These are phyloP conservation scores for Chelonoidis abingdonii DNA, from an alignment of 2,113 vertebrate genomes.

Conservation along the genomic window DNA sequence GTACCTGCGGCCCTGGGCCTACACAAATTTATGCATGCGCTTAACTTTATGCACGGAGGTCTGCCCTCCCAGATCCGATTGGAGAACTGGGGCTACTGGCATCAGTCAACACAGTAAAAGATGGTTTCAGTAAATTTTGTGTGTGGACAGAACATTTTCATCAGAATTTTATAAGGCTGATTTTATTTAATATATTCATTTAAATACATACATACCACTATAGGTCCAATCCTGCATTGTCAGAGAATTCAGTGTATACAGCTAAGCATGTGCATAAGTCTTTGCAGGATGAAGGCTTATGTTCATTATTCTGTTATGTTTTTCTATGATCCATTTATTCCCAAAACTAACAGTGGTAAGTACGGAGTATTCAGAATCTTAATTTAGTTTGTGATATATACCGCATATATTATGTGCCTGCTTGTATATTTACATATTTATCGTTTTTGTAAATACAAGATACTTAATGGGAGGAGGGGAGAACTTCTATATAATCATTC, in stretches of 20 bases:
- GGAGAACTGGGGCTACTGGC: neutral
- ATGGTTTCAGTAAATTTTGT: neutral
- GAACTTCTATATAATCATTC: neutral
- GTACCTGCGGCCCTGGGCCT: neutral
- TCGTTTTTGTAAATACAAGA: neutral
- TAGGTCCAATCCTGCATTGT: neutral
- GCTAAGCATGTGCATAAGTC: neutral
- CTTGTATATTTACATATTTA: neutral
- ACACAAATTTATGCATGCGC: neutral
- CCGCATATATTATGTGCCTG: neutral
- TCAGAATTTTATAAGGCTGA: neutral
- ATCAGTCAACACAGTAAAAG: neutral
- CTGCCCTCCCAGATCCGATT: neutral
- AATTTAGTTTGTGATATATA: neutral
- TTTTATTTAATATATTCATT: constrained; percentile 2
- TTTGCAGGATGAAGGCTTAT: neutral
- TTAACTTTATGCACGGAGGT: neutral
- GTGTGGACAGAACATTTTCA: neutral
- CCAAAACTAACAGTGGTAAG: neutral
- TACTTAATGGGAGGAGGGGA: neutral
- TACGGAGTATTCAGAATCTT: neutral
- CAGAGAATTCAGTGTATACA: neutral
- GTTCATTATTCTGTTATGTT: neutral
- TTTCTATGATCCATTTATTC: neutral
- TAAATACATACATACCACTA: neutral